Base-by-base conservation (phyloP, 1,140 invertebrate species). In the Triops longicaudatus region DNA sequence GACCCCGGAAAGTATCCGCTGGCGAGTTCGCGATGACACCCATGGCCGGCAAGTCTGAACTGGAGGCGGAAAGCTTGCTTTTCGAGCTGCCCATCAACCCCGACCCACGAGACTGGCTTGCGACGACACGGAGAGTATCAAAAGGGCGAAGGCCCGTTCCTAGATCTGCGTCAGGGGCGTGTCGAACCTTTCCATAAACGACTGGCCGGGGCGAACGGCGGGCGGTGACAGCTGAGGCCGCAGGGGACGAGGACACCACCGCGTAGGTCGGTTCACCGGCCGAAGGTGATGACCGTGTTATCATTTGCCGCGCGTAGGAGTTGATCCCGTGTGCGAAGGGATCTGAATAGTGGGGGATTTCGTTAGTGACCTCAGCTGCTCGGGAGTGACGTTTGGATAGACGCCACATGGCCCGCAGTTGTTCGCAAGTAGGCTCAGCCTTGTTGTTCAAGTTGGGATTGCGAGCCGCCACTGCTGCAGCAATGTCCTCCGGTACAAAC, bases 371-470 rank as follows among this genome's bases (percentile, higher is more conserved):
- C 84, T 94, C 92, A 1, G 92, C 90, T 7, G 92, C 91, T 73
- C 93, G 87, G n/a, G 91, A 92, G 84, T 95, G 93, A 76, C 93
- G 85, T 83, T 93, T 93, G 26, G 92, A 94, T 84, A 94, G 93
- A 82, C 93, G 89, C 94, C 93, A 96, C 93, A 96, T 95, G 5
- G 91, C 91, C 74, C 93, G 89, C 41, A 96, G 86, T 83, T 95
- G 91, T 76, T 94, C 92, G 83, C 94, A 96, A 31, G 88, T 90
- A 0, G 94, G 94, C 81, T 96, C 94, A 9, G 79, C 81, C 1
- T 50, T 77, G 37, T 82, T 79, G 75, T 82, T 63, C 10, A 63
- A 63, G 50, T 63, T 63, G 50, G 50, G 50, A 22, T 63, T 63
- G 50, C 50, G 50, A 63, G 50, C 14, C 0, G 50, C 50, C 5